Evolutionary conservation across 2,888 invertebrate genomes (phyloP).

Genomic region (Hirtodrosophila alboralis): DNA sequence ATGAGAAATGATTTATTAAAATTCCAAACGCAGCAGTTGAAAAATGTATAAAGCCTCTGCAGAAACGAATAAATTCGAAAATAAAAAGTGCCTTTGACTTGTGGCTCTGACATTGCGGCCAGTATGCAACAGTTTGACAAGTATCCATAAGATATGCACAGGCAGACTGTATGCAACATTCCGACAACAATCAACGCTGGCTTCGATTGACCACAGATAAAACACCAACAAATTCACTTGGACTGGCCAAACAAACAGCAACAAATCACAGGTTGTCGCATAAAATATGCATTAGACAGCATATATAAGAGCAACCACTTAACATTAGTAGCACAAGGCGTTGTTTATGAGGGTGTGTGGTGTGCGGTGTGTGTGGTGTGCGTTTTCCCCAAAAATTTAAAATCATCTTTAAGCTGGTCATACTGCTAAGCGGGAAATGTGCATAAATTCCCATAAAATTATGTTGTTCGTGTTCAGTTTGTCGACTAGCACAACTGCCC

Average conservation of each 20-base stretch:
- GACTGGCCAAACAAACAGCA: slow-evolving; percentile 47
- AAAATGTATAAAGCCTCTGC: slow-evolving; percentile 28
- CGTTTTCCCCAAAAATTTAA: slow-evolving; percentile 40
- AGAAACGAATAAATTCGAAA: slow-evolving; percentile 10
- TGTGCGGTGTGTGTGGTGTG: too few relatives aligned
- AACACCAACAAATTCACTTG: slow-evolving; percentile 66
- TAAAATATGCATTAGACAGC: slow-evolving; percentile 65
- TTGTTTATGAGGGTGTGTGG: background rate
- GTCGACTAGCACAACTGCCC: slow-evolving; percentile 43
- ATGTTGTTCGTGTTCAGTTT: slow-evolving; percentile 62
- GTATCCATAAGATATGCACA: slow-evolving; percentile 6
- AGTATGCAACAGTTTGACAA: slow-evolving; percentile 64
- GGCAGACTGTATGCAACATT: background rate
- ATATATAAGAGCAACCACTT: slow-evolving; percentile 51
- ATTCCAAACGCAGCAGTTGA: slow-evolving; percentile 57
- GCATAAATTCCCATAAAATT: slow-evolving; percentile 72
- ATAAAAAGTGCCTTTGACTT: slow-evolving; percentile 43
- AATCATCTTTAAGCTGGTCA: slow-evolving; percentile 39
- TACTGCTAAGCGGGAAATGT: slow-evolving; percentile 18
- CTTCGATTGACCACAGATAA: slow-evolving; percentile 50
- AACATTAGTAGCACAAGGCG: slow-evolving; percentile 26
- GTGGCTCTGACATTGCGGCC: slow-evolving; percentile 20
- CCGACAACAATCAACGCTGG: slow-evolving; percentile 46
- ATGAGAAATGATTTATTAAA: slow-evolving; percentile 77
- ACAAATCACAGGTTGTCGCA: slow-evolving; percentile 63